Base-by-base conservation (phyloP, 1,140 invertebrate species). In the Leptoteleia sp. region DNA sequence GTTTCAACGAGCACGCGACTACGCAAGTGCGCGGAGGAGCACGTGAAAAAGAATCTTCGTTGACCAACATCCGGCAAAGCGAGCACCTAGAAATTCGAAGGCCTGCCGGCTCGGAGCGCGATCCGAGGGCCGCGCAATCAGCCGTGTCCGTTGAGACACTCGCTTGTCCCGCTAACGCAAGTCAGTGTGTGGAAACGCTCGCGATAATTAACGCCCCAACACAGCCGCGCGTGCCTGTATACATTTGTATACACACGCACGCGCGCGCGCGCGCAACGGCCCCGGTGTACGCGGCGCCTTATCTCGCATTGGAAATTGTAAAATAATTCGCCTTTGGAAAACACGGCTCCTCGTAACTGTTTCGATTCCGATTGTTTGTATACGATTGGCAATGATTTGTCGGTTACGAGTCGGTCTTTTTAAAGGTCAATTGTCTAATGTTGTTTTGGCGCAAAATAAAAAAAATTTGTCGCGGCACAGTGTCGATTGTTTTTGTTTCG, bases 11-110 rank as follows among this genome's bases (percentile, higher is more conserved):
- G 16, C 45, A 52, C 50, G 45, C 47, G 31, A 37, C 45, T 62
- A n/a, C 47, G 57, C 47, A 73, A 73, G 59, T 17, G 3, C 31
- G 29, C 2, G 31, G 27, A 67, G 12, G 19, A 52, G 48, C 33
- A 27, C 48, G 40, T 48, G 64, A 64, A 72, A 70, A 73, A 59
- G 70, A 67, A 75, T 70, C 64, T 75, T 61, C 48, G 62, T 83
- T 83, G 75, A 81, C 76, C 75, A 85, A 83, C 76, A 83, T 84
- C 83, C 82, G 83, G 81, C 40, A 75, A 76, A 64, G 37, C 38
- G 42, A 70, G 72, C 80, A 61, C 57, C 70, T 83, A 82, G 81
- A 81, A 84, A 84, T 83, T 80, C 67, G 81, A 84, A 83, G 82
- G 71, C 17, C 71, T 75, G 68, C 22, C 3, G 42, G 83, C 37